A percentile compares a stretch with the other conserved stretches of the same genome.
Evolutionary conservation across 2,113 vertebrate species (phyloP).

Genomic region (Emydocephalus ijimae): DNA sequence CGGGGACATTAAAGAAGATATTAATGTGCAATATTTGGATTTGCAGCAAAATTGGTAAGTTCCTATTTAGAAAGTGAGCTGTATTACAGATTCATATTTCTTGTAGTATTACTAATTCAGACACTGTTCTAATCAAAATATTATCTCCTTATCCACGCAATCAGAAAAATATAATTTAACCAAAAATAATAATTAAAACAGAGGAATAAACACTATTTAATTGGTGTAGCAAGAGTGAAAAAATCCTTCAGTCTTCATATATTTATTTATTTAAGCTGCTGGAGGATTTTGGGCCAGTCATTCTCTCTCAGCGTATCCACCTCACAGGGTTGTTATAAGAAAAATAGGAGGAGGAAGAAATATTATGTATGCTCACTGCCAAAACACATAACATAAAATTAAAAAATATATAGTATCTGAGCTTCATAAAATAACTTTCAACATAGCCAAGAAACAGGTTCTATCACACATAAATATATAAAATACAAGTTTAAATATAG

Average conservation of each 20-base stretch:
- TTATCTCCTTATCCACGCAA: not conserved
- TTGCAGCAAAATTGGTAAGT: slow-evolving; percentile 88
- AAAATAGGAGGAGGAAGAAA: not conserved
- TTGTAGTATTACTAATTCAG: not conserved
- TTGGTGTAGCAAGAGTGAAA: not conserved
- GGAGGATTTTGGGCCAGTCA: not conserved
- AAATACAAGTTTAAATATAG: not conserved
- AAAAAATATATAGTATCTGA: not conserved
- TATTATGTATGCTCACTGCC: not conserved
- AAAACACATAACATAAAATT: not conserved
- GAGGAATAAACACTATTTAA: not conserved
- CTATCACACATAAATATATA: not conserved
- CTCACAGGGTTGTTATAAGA: not conserved
- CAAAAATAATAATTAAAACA: not conserved
- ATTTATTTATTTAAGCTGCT: not conserved
- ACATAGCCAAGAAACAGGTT: not conserved
- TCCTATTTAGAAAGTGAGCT: not conserved
- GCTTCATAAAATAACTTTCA: not conserved
- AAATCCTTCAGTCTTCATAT: not conserved
- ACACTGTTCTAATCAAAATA: not conserved
- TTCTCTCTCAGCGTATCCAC: not conserved
- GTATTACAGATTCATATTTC: not conserved
- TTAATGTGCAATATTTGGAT: slow-evolving; percentile 85
- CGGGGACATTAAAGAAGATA: slow-evolving; percentile 85
- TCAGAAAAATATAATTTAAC: not conserved